phyloP scores from a whole-genome alignment of 2,888 invertebrate genomes.

The Cosmia pyralina region DNA sequence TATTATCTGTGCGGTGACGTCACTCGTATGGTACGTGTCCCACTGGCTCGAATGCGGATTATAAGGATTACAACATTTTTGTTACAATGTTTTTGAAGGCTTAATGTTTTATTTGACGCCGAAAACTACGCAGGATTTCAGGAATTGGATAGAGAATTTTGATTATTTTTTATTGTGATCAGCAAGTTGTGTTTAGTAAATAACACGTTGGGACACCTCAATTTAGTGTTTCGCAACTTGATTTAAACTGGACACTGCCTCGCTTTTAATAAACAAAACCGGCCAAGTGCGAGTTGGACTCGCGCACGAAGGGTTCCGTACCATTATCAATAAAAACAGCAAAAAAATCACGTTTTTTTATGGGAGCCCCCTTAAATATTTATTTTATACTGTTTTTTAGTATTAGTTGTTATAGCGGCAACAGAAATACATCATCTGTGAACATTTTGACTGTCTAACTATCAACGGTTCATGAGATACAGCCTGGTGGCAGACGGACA shows the following conservation, averaged over 20 bases:
- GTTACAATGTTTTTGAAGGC: conserved; percentile 52
- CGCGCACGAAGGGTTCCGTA: no score
- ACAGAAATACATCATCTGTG: no score
- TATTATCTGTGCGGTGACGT: conserved; percentile 47
- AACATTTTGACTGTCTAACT: no score
- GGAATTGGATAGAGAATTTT: background rate
- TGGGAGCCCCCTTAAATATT: no score
- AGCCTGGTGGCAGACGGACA: no score
- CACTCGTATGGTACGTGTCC: conserved; percentile 29
- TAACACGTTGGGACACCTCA: background rate
- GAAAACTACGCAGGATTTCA: conserved; percentile 22
- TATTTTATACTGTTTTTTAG: no score
- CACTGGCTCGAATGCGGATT: conserved; percentile 32
- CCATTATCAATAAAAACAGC: no score
- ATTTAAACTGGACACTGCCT: background rate
- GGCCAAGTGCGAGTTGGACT: no score
- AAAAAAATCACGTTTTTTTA: no score
- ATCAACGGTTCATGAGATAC: no score
- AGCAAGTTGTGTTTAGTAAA: background rate
- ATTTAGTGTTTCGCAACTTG: background rate
- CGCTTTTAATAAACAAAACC: background rate
- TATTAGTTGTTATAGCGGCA: no score
- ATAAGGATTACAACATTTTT: conserved; percentile 17
- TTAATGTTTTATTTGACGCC: conserved; percentile 34
- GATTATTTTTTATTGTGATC: background rate